phyloP scores from a whole-genome alignment of 2,888 invertebrate species.

The Ectemnius cavifrons region DNA sequence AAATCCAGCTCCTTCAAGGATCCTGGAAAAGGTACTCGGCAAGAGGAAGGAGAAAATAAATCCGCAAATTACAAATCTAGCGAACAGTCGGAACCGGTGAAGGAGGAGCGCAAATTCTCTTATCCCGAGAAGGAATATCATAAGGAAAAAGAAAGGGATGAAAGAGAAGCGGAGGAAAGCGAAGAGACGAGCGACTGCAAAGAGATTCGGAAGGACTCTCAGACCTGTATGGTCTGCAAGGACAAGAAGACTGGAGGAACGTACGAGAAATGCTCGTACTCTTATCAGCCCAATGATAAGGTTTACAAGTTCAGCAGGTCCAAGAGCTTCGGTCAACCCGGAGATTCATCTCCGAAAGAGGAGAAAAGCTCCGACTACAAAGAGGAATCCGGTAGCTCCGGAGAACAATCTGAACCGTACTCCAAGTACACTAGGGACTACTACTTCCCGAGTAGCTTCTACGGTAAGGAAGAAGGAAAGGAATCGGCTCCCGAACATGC shows the following conservation, averaged over 20 bases:
- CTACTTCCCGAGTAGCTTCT: constrained; percentile 26
- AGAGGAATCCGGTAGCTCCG: not conserved
- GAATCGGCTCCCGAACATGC: constrained; percentile 16
- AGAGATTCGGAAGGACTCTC: constrained; percentile 72
- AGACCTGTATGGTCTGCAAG: constrained; percentile 81
- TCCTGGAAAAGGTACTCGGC: constrained; percentile 69
- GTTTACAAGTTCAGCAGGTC: constrained; percentile 70
- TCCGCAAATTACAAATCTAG: not conserved
- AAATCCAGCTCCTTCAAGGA: constrained; percentile 73
- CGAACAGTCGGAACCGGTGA: constrained; percentile 8
- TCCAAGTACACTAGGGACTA: constrained; percentile 42
- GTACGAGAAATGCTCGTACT: constrained; percentile 82
- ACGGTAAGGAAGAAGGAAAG: constrained; percentile 3
- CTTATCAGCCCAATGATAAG: constrained; percentile 77
- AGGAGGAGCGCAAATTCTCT: constrained; percentile 19
- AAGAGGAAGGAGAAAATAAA: not conserved
- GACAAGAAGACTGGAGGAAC: constrained; percentile 80
- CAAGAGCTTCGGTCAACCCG: constrained; percentile 65
- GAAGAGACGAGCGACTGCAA: constrained; percentile 52
- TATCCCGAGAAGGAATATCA: not conserved
- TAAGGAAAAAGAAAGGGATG: not conserved
- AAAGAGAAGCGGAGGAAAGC: constrained; percentile 9
- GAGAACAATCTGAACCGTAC: not conserved
- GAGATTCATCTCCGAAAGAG: constrained; percentile 20
- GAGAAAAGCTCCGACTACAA: constrained; percentile 9